Evolutionary conservation across 2,113 vertebrate genomes (phyloP), one percentile per base, ranked within the genome.

Genomic region (Pogona vitticeps): DNA sequence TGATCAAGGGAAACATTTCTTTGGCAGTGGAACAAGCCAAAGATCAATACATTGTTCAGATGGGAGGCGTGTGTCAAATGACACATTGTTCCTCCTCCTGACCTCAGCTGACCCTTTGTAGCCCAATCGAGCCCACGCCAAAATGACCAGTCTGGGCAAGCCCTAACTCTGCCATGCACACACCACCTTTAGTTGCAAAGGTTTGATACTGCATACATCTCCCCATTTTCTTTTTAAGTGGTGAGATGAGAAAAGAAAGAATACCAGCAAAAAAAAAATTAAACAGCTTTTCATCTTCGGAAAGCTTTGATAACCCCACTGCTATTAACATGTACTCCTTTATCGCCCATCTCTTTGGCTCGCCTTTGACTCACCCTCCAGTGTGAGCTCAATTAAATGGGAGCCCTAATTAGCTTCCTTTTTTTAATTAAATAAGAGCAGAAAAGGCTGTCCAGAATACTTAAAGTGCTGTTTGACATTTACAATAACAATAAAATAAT

Each of bases 341-440:
- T 86, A 72, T 83, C 83, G 82, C 86, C 91, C 87, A 80, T 84
- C 78, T 56, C 88, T 90, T 85, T 58, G 75, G 52, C 82, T 93
- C 90, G 95, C 93, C 91, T 95, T 94, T 93, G 90, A 84, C 88
- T 96, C 88, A 3, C 89, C 93, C 93, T 89, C 93, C 93, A 86
- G 85, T 89, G 2, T 68, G 76, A 76, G 42, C 90, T 92, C 61
- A 68, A 89, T 91, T 92, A 94, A 94, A 89, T 87, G 67, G 61
- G 89, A 33, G 1, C 68, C 90, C 91, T 95, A 95, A 95, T 95
- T 89, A 93, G 83, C 90, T 92, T 93, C 90, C 78, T 31, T 82
- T 86, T 76, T 86, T 85, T 71, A 79, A 86, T 89, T 93, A 73
- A 84, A 91, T 10, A 63, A 65, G 65, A 76, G 70, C 10, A 13